phyloP scores from a whole-genome alignment of 2,888 invertebrate species.

The Parnassius apollo region DNA sequence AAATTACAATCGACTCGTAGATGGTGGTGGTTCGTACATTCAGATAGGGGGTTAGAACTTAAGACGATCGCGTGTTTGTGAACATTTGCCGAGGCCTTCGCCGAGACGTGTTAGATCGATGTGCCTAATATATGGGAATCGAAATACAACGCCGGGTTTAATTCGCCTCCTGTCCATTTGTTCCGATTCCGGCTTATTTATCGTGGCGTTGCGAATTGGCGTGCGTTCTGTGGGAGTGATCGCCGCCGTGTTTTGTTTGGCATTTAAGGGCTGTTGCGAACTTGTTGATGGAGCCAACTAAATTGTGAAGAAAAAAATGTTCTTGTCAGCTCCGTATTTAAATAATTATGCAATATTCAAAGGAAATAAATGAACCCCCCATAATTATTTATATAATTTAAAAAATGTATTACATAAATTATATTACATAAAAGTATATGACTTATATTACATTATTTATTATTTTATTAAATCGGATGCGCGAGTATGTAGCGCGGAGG shows the following conservation, averaged over 20 bases:
- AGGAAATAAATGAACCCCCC: too few species aligned
- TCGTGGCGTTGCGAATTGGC: conserved; percentile 61
- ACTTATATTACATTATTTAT: too few species aligned
- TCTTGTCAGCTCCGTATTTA: too few species aligned
- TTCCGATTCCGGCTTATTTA: conserved; percentile 78
- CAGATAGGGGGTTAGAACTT: conserved; percentile 39
- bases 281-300: background rate
- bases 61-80: conserved; percentile 72
- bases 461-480: too few species aligned
- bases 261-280: background rate
- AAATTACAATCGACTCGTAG: conserved; percentile 9
- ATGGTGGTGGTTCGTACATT: conserved; percentile 11
- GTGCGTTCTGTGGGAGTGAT: conserved; percentile 37
- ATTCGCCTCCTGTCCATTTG: conserved; percentile 78
- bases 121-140: conserved; percentile 74
- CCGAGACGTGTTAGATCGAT: conserved; percentile 77
- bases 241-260: conserved; percentile 28
- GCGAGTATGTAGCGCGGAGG: too few species aligned
- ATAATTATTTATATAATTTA: too few species aligned
- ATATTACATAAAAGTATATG: too few species aligned
- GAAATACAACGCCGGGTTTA: conserved; percentile 67
- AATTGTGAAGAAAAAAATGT: too few species aligned
- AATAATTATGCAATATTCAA: too few species aligned
- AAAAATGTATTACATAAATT: too few species aligned
- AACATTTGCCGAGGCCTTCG: conserved; percentile 65